A percentile compares a stretch with the other conserved stretches of the same genome.
Evolutionary conservation across 2,888 invertebrate genomes (phyloP).

Genomic region (Dynastes grantii): DNA sequence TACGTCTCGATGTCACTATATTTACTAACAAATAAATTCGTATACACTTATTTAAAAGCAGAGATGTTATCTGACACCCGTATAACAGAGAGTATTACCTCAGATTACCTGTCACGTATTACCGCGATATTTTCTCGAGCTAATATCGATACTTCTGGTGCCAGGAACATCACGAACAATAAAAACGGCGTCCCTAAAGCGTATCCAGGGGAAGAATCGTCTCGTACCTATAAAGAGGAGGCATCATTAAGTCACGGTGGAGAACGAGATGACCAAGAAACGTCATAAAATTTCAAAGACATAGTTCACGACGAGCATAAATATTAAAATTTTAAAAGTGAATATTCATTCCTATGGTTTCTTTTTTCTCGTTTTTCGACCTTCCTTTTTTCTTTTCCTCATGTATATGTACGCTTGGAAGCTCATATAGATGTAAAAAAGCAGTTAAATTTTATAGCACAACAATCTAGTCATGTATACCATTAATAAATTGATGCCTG

Average conservation of each 20-base stretch:
- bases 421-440: conserved; percentile 51
- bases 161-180: background rate
- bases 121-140: background rate
- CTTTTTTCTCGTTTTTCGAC: background rate
- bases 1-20: background rate
- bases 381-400: background rate
- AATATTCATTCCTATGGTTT: conserved; percentile 34
- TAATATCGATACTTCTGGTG: conserved; percentile 9
- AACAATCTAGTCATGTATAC: conserved; percentile 37
- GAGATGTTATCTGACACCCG: conserved; percentile 5
- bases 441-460: conserved; percentile 56
- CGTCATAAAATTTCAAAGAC: conserved; percentile 54
- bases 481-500: conserved; percentile 29
- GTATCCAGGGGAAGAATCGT: background rate
- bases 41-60: background rate
- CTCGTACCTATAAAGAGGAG: conserved; percentile 5
- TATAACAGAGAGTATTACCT: background rate
- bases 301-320: conserved; percentile 56
- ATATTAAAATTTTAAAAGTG: conserved; percentile 56
- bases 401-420: conserved; percentile 28
- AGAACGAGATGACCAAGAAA: conserved; percentile 40
- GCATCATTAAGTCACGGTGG: conserved; percentile 12
- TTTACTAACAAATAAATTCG: conserved; percentile 5
- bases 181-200: conserved; percentile 6
- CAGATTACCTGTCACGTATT: background rate